A percentile compares a stretch with the other conserved stretches of the same genome.
phyloP scores from a whole-genome alignment of 37 sponge, comb jelly and placozoan genomes.

The Cladorhizidae sp. region DNA sequence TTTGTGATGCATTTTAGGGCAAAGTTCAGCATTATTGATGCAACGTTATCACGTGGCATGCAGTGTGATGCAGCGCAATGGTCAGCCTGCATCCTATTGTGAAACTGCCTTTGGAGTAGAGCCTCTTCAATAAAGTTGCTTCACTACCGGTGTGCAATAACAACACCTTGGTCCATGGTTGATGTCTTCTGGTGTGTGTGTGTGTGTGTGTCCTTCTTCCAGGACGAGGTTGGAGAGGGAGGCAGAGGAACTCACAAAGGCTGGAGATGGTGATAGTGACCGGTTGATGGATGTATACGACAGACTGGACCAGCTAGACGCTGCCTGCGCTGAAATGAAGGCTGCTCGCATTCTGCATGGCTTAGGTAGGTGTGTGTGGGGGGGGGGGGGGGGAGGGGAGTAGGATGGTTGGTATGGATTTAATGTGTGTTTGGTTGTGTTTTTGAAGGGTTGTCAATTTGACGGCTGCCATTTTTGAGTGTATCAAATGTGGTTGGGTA shows the following conservation, averaged over 20 bases:
- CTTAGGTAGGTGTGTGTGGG: constrained; percentile 46
- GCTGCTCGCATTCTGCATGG: constrained; percentile 75
- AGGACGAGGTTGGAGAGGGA: constrained; percentile 75
- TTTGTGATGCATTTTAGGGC: no score
- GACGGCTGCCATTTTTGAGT: not conserved
- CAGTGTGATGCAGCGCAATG: no score
- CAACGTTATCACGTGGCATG: no score
- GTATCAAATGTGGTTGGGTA: no score
- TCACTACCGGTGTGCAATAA: no score
- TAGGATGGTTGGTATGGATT: not conserved
- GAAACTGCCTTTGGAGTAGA: no score
- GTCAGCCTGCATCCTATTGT: no score
- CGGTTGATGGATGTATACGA: constrained; percentile 87
- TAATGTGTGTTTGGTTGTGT: not conserved
- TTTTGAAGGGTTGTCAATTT: not conserved
- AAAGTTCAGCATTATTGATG: no score
- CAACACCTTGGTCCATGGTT: no score
- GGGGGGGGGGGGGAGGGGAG: not conserved
- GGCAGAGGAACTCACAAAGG: constrained; percentile 60
- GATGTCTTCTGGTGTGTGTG: no score
- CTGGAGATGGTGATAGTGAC: constrained; percentile 73
- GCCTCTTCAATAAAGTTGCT: no score
- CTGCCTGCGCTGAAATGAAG: constrained; percentile 75
- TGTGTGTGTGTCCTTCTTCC: no score
- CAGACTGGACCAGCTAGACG: constrained; percentile 87